Conservation (phyloP, 2,797 vertebrate species). For the Nasua narica region DNA sequence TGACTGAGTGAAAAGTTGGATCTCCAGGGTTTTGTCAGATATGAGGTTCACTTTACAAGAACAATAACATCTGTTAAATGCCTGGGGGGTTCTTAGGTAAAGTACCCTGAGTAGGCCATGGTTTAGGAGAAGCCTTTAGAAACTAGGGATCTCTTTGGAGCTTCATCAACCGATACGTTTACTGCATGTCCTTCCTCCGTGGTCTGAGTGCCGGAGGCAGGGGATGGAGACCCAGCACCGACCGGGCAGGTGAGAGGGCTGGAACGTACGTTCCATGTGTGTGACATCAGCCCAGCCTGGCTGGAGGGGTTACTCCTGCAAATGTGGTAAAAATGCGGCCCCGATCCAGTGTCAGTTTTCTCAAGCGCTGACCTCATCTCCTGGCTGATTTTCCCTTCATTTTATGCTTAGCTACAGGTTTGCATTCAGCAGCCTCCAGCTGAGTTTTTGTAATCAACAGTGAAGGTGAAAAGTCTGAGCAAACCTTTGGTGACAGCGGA, state of each 20-base stretch:
- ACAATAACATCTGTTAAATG: background rate
- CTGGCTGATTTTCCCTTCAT: background rate
- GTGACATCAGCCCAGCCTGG: background rate
- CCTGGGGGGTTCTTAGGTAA: background rate
- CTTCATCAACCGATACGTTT: background rate
- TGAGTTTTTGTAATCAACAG: background rate
- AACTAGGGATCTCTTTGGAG: background rate
- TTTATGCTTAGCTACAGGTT: background rate
- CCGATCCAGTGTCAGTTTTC: background rate
- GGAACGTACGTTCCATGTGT: accelerated
- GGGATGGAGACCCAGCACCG: background rate
- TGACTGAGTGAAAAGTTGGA: background rate
- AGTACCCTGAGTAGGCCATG: background rate
- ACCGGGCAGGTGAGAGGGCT: background rate
- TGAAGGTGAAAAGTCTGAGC: background rate
- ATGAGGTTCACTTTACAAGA: background rate
- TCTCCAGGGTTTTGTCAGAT: background rate
- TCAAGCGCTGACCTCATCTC: background rate
- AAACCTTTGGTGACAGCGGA: background rate
- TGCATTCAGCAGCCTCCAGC: background rate
- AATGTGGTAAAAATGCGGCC: background rate
- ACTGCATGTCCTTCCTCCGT: background rate
- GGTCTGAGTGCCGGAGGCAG: background rate
- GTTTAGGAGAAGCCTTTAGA: background rate
- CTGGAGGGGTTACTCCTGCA: background rate